These are phyloP conservation scores for Eretmocerus hayati DNA, from an alignment of 2,888 invertebrate species.

Conservation along the genomic window DNA sequence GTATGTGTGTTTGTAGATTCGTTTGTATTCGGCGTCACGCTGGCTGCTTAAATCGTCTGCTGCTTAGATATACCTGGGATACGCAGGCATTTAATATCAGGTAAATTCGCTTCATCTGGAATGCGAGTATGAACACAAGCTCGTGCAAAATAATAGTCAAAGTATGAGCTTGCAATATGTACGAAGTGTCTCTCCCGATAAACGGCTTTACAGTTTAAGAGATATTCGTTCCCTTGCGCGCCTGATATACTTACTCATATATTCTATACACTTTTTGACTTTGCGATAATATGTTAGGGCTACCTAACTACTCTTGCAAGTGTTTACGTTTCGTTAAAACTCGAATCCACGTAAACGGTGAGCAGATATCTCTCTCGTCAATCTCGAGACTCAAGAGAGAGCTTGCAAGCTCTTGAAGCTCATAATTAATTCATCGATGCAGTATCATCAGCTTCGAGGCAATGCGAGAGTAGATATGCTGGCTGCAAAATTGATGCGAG, in stretches of 20 bases:
- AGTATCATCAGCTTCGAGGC: no score
- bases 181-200: conserved; percentile 23
- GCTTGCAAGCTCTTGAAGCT: no score
- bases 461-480: no score
- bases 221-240: conserved; percentile 10
- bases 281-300: no score
- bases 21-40: not conserved
- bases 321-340: conserved; percentile 8
- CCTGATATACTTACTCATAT: no score
- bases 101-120: conserved; percentile 18
- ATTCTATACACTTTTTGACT: no score
- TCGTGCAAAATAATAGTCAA: conserved; percentile 23
- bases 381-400: no score
- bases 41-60: not conserved
- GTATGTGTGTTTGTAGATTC: not conserved
- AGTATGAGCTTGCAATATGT: no score
- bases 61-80: conserved; percentile 10
- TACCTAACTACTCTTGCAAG: conserved; percentile 9
- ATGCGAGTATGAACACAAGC: conserved; percentile 23
- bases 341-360: no score
- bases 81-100: conserved; percentile 26
- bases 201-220: conserved; percentile 24
- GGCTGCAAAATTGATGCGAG: no score
- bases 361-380: no score
- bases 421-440: no score